Base-by-base conservation (phyloP, 2,113 vertebrate species). In the Pao palembangensis region DNA sequence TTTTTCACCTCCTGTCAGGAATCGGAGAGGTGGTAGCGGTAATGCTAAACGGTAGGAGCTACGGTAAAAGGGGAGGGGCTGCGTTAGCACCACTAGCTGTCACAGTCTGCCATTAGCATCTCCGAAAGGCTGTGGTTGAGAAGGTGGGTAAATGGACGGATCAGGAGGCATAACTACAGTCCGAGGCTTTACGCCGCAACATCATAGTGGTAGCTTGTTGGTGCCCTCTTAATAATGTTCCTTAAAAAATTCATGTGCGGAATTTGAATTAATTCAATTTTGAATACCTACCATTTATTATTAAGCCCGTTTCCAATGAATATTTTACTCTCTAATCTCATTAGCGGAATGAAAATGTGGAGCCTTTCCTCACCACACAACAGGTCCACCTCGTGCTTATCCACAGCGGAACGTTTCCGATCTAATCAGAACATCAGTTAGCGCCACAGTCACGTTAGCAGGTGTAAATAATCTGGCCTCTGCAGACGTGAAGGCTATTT, bases 241-340 rank as follows among this genome's bases (percentile, higher is more conserved):
- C 69, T 78, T 88, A 67, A 87, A 85, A 87, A 80, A 86, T 88
- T 83, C 64, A 85, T 82, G 75, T 48, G 13, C 20, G 14, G 70
- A 84, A 87, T 87, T 78, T 84, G 73, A 88, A 84, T 75, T 77
- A 60, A 83, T 84, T 84, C 19, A 51, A 86, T 88, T 83, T 89
- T 88, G 87, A 84, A 88, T 86, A 54, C 31, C 52, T 31, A 1
- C 23, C 73, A 90, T 91, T 82, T 75, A 91, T 91, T 91, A 91
- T 91, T 88, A 83, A 90, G 68, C 61, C 53, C 70, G 28, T 81
- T 78, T 51, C 53, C 67, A 51, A 87, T 86, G 49, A 91, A 90
- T 85, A 78, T 82, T 89, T 88, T 58, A 90, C 78, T 15, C 72
- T 74, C 75, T 84, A 86, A 89, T 91, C 79, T 67, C 82, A 81